Conservation (phyloP, 2,797 vertebrate genomes). For the Paratrypauchen microcephalus region DNA sequence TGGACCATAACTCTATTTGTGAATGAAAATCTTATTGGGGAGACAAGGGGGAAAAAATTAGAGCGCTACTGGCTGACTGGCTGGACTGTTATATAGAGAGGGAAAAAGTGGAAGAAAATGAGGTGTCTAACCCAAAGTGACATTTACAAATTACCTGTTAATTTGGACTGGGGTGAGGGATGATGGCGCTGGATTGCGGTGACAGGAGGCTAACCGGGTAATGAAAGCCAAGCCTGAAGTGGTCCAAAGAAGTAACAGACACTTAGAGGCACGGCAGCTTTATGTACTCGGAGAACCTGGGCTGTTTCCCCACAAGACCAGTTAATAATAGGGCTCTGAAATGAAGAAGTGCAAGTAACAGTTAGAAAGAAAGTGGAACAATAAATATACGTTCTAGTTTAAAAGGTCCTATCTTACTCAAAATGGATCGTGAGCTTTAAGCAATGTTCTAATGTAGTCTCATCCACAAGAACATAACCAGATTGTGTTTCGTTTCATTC, state of each 20-base stretch:
- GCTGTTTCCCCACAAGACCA: slow-evolving; percentile 39
- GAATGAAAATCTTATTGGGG: slow-evolving; percentile 98
- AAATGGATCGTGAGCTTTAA: too few species aligned
- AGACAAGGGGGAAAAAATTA: slow-evolving; percentile 92
- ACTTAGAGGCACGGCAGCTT: slow-evolving; percentile 65
- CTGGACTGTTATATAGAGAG: background rate
- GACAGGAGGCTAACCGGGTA: slow-evolving; percentile 91
- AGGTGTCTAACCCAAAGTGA: slow-evolving; percentile 99
- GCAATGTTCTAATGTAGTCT: too few species aligned
- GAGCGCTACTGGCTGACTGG: slow-evolving; percentile 87
- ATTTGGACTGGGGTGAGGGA: slow-evolving; percentile 99
- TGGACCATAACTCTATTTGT: slow-evolving; percentile 98
- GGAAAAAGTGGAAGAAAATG: slow-evolving; percentile 92
- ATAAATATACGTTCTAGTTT: background rate
- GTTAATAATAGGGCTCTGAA: slow-evolving; percentile 4
- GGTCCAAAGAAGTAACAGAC: slow-evolving; percentile 84
- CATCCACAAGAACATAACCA: too few species aligned
- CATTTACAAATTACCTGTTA: slow-evolving; percentile 99
- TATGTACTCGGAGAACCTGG: slow-evolving; percentile 64
- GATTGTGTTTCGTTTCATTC: too few species aligned
- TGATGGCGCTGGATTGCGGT: slow-evolving; percentile 94
- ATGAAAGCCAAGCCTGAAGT: slow-evolving; percentile 87
- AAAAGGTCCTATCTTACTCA: background rate
- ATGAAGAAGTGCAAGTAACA: background rate
- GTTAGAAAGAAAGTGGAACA: background rate